Percentiles rank a stretch among this genome's conserved stretches.
Evolutionary conservation across 2,797 vertebrate species (phyloP).

Genomic region (Rhynchotus rufescens): DNA sequence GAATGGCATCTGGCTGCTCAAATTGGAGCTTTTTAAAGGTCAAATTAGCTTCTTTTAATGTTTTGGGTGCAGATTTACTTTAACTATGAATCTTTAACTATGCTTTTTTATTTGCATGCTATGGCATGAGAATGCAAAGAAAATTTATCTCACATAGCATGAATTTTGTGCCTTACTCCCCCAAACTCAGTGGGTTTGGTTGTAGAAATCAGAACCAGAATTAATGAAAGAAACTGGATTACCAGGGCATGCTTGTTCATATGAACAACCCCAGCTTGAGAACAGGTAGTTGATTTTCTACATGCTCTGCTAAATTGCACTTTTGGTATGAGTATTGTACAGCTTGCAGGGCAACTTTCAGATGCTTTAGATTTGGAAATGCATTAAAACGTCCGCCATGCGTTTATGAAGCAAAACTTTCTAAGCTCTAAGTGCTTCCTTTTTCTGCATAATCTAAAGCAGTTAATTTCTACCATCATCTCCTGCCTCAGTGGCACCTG

Average conservation of each 20-base stretch:
- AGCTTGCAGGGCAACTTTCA: not conserved
- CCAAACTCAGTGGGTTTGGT: not conserved
- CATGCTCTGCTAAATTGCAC: not conserved
- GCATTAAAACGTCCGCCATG: not conserved
- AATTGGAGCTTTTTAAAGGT: conserved; percentile 20
- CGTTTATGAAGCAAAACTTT: not conserved
- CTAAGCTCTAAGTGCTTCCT: not conserved
- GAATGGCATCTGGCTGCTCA: conserved; percentile 3
- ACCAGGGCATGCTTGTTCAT: not conserved
- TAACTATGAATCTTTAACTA: not conserved
- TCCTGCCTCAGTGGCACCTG: not conserved
- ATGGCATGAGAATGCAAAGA: not conserved
- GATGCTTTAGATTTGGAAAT: not conserved
- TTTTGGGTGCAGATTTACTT: not conserved
- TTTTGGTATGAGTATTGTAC: not conserved
- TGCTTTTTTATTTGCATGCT: not conserved
- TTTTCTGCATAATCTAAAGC: not conserved
- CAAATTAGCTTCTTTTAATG: not conserved
- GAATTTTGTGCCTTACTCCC: not conserved
- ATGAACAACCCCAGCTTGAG: not conserved
- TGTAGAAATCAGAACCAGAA: not conserved
- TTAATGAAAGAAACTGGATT: not conserved
- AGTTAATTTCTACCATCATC: not conserved
- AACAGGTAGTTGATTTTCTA: not conserved
- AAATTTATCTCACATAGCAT: not conserved